Percentiles rank a stretch among this genome's conserved stretches.
These are phyloP conservation scores for Pherbina coryleti DNA, from an alignment of 2,888 invertebrate species.

Conservation along the genomic window DNA sequence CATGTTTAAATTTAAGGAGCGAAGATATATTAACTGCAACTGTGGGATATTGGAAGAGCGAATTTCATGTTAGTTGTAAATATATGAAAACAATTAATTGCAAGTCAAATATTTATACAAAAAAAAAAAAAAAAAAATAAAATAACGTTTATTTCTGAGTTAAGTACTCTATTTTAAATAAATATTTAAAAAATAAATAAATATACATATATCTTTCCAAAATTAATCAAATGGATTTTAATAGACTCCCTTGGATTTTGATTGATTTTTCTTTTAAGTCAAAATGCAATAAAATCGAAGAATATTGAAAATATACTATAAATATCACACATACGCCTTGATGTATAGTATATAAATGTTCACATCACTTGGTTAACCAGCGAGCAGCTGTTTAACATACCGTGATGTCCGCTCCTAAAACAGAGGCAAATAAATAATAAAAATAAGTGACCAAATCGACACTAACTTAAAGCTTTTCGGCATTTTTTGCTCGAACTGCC, in stretches of 20 bases:
- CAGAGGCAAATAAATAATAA: not conserved
- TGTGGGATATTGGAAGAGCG: not conserved
- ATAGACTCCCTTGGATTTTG: too few relatives aligned
- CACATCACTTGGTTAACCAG: not conserved
- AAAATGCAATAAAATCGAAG: not conserved
- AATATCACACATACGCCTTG: not conserved
- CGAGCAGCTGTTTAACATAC: not conserved
- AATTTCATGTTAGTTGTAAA: not conserved
- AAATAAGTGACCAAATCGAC: not conserved
- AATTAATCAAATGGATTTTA: too few relatives aligned
- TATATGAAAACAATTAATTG: too few relatives aligned
- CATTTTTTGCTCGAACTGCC: not conserved
- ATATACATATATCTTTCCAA: too few relatives aligned
- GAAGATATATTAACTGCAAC: not conserved
- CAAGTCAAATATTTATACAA: too few relatives aligned
- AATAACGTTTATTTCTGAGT: too few relatives aligned
- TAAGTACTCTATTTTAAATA: too few relatives aligned
- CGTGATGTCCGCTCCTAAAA: not conserved
- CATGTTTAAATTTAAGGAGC: not conserved
- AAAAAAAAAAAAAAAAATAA: too few relatives aligned
- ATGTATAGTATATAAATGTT: not conserved
- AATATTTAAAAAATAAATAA: too few relatives aligned
- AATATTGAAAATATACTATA: not conserved
- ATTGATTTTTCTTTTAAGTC: not conserved
- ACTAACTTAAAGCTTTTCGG: not conserved